Evolutionary conservation across 1,140 invertebrate genomes (phyloP), one percentile per base, ranked within the genome.

Genomic region (Hypsibius dujardini): DNA sequence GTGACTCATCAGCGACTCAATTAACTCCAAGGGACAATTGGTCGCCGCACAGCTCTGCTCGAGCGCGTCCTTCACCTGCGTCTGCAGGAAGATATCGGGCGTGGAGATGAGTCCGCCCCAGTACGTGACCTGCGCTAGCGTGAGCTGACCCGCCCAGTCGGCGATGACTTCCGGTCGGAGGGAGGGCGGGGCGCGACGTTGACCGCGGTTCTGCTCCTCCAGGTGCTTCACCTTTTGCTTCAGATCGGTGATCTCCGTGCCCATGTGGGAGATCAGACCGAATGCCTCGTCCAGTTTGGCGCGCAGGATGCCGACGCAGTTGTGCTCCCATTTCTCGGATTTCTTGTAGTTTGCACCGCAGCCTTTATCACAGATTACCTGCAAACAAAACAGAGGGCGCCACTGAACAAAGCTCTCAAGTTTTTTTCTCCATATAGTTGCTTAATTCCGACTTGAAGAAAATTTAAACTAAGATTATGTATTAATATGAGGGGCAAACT

Each of bases 1-100:
- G 81, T 95, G 95, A 77, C 95, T 90, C 90, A 96, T 96, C 0
- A 97, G 81, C 76, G 94, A 90, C 76, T 93, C 89, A 69, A 95
- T 86, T 46, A 95, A 90, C 76, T 93, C 89, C 59, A 87, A 84
- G 1, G 92, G 92, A 80, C 92, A 95, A 45, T 67, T 67, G 7
- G 62, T 45, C 3, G 12, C 78, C 78, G 72, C 77, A 60, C 90
- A 89, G 69, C 88, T 92, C 79, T 96, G 92, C 46, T 88, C 89
- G 71, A 96, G 81, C 45, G 91, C 88, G 77, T 90, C 83, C 77
- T 92, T 92, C 67, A 97, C 93, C 88, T 71, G 87, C 86, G 12
- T 67, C 87, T 96, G 82, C 74, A 95, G 81, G 47, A 89, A 85
- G 79, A 90, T 88, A 82, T 96, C 92, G 1, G 92, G 93, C 1